Conservation (phyloP, 2,113 vertebrate species). For the Trematomus loennbergii region DNA sequence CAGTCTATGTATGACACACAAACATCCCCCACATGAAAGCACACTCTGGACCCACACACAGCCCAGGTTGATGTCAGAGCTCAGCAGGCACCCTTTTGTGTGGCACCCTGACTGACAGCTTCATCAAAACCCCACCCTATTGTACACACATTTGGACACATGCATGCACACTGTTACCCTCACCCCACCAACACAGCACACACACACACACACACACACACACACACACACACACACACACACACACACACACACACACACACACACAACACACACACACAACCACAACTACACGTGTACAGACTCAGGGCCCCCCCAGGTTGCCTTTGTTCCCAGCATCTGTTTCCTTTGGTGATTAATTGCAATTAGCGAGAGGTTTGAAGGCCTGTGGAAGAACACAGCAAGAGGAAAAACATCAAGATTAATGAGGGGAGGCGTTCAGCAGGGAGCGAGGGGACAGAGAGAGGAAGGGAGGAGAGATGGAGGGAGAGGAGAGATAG, state of each 20-base stretch:
- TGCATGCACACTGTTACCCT: conserved; percentile 16
- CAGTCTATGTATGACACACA: background rate
- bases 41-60: conserved; percentile 31
- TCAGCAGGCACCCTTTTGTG: conserved; percentile 56
- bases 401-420: conserved; percentile 94
- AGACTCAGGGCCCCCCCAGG: conserved; percentile 80
- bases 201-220: background rate
- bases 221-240: conserved; percentile 4
- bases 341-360: conserved; percentile 99
- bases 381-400: conserved; percentile 96
- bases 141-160: conserved; percentile 14
- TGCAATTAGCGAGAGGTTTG: conserved; percentile 97
- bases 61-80: conserved; percentile 46
- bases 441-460: conserved; percentile 78
- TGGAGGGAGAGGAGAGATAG: background rate
- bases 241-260: background rate
- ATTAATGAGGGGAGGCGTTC: conserved; percentile 96
- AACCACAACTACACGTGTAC: conserved; percentile 63
- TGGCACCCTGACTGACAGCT: conserved; percentile 86
- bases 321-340: conserved; percentile 97
- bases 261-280: background rate
- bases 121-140: conserved; percentile 85
- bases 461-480: conserved; percentile 21
- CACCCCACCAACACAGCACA: too few relatives aligned
- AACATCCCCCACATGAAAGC: conserved; percentile 26